Evolutionary conservation across 2,888 invertebrate species (phyloP), one percentile per base, ranked within the genome.

Genomic region (Antitype chi): DNA sequence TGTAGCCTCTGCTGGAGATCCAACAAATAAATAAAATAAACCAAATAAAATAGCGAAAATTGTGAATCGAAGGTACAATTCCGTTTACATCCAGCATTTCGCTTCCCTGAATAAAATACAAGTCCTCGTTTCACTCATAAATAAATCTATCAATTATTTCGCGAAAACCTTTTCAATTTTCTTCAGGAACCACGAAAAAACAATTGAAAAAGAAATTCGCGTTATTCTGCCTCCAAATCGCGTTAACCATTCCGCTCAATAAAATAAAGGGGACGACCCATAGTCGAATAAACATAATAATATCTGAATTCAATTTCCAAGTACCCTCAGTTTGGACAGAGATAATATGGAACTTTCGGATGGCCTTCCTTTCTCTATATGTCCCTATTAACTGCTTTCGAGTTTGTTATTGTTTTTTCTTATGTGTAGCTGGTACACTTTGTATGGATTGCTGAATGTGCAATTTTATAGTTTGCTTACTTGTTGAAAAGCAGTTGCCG

Each of bases 291-390:
- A 91, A 92, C 89, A 91, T 89, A 90, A 92, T 91, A 90, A 92
- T 92, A 91, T 90, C 91, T 88, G 86, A 89, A 92, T 92, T 92
- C 91, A 91, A 92, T 92, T 92, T 85, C 85, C 80, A 85, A 90
- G 89, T 84, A 86, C 78, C 83, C 87, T 82, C 82, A 80, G 85
- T 77, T 80, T 74, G 81, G 71, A 79, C 76, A 74, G 69, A 85
- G 88, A 90, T 91, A 90, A 89, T 88, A 88, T 87, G 85, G 87
- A 89, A 89, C 81, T 89, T 89, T 88, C 77, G 60, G 78, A 66
- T n/a, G 74, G 73, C 66, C 67, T 78, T 78, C 78, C 76, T 81
- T 78, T 70, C 78, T 88, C 57, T 76, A 81, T 63, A 84, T 63
- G 62, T 53, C 43, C 53, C 67, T 87, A 84, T 84, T 84, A 84